Conservation (phyloP, 2,113 vertebrate genomes). For the human region GRCh38 chr19:42202001-42202500, state of each 20-base stretch:
- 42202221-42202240: neutral
- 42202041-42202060: slow-evolving; percentile 76
- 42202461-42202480: neutral
- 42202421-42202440: neutral
- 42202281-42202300: neutral
- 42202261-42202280: neutral
- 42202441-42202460: neutral
- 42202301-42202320: neutral
- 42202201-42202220: neutral
- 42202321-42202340: neutral
- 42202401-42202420: neutral
- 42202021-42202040: slow-evolving; percentile 70
- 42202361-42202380: neutral
- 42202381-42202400: neutral
- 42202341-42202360: neutral
- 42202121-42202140: neutral
- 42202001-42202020: slow-evolving; percentile 70
- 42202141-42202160: neutral
- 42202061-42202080: slow-evolving; percentile 79
- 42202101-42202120: neutral
- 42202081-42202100: slow-evolving; percentile 68
- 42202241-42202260: neutral
- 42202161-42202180: neutral
- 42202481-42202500: neutral
- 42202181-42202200: slow-evolving; percentile 46